phyloP scores from a whole-genome alignment of 2,797 vertebrate species.

The Spheniscus humboldti region DNA sequence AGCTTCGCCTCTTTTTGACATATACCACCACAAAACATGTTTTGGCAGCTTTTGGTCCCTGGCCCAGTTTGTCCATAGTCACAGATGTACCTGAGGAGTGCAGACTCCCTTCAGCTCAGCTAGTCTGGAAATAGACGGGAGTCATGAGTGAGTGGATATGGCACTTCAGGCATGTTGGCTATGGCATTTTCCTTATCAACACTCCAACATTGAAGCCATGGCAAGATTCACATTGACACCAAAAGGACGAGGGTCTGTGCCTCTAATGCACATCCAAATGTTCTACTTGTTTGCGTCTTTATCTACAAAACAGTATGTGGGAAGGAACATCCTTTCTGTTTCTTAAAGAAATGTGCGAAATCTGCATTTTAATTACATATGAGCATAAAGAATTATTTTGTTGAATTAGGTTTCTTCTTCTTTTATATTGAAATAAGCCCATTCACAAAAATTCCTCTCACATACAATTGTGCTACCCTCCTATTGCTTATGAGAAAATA shows the following conservation, averaged over 20 bases:
- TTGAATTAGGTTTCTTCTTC: background rate
- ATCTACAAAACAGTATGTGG: background rate
- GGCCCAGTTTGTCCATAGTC: background rate
- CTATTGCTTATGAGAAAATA: background rate
- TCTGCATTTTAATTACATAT: background rate
- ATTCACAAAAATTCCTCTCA: background rate
- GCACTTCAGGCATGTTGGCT: background rate
- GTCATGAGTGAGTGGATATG: background rate
- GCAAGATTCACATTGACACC: background rate
- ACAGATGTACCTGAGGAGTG: background rate
- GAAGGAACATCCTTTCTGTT: background rate
- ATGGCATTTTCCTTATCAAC: background rate
- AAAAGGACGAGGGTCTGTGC: background rate
- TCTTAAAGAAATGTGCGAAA: background rate
- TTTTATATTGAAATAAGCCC: background rate
- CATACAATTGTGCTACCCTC: background rate
- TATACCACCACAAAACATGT: background rate
- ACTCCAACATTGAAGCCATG: background rate
- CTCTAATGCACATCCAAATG: background rate
- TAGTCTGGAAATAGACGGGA: background rate
- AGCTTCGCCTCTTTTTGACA: background rate
- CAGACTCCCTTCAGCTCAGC: background rate
- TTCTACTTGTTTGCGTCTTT: background rate
- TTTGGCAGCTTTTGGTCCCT: background rate
- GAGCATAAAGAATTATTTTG: background rate